These are phyloP conservation scores for Pachyrhynchus sulphureomaculatus DNA, from an alignment of 1,140 invertebrate genomes.

Conservation along the genomic window DNA sequence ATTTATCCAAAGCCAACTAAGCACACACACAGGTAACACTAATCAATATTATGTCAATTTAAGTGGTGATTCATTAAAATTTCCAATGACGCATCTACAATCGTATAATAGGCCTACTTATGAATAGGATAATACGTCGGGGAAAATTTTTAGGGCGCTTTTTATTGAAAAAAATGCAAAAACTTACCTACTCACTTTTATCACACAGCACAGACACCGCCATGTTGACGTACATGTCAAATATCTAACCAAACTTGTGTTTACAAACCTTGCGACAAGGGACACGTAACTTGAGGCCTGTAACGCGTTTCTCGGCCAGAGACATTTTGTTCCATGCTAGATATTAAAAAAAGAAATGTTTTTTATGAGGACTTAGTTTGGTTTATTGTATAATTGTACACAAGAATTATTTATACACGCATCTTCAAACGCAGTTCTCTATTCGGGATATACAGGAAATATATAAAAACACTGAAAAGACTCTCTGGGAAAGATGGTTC, in stretches of 20 bases:
- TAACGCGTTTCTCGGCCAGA: conserved; percentile 8
- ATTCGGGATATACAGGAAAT: too few species aligned
- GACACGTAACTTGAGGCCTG: background rate
- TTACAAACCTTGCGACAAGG: conserved; percentile 26
- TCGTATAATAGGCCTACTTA: background rate
- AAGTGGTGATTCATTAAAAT: background rate
- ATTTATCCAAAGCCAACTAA: conserved; percentile 13
- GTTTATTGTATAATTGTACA: background rate
- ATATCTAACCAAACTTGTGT: conserved; percentile 31
- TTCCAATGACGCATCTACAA: background rate
- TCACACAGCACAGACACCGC: conserved; percentile 28
- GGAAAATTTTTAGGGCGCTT: background rate
- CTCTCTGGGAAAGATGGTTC: too few species aligned
- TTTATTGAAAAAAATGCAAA: conserved; percentile 9
- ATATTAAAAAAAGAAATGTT: background rate
- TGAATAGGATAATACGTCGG: background rate
- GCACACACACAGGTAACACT: conserved; percentile 16
- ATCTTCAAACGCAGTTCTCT: too few species aligned
- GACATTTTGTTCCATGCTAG: background rate
- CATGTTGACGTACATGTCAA: conserved; percentile 32
- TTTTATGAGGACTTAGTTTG: background rate
- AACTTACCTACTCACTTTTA: conserved; percentile 29
- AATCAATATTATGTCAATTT: conserved; percentile 21
- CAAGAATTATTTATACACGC: too few species aligned
- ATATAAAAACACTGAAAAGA: too few species aligned